Evolutionary conservation across 2,113 vertebrate species (phyloP).

Genomic region (Terrapene triunguis): DNA sequence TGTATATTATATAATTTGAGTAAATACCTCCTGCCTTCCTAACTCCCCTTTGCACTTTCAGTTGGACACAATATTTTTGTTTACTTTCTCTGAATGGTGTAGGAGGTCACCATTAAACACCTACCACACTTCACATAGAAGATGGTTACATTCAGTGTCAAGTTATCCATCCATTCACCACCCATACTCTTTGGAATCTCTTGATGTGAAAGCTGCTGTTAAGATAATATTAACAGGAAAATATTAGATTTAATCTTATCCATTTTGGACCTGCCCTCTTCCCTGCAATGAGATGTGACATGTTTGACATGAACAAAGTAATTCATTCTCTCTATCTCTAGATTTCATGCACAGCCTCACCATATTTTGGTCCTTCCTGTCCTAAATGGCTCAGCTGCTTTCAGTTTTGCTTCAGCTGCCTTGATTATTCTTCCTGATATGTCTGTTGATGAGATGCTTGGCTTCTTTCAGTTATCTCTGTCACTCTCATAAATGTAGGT

Average conservation of each 20-base stretch:
- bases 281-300: neutral
- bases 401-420: slow-evolving; percentile 65
- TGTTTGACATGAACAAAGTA: neutral
- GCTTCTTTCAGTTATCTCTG: slow-evolving; percentile 74
- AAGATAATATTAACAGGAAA: neutral
- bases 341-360: slow-evolving; percentile 60
- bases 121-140: neutral
- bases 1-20: neutral
- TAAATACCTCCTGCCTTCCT: neutral
- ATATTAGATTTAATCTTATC: neutral
- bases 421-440: slow-evolving; percentile 70
- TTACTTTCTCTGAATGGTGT: neutral
- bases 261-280: neutral
- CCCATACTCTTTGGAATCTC: neutral
- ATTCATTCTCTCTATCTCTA: slow-evolving; percentile 33
- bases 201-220: neutral
- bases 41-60: neutral
- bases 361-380: slow-evolving; percentile 62
- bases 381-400: slow-evolving; percentile 55
- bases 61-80: neutral
- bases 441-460: slow-evolving; percentile 69
- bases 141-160: neutral
- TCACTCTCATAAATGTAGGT: slow-evolving; percentile 58
- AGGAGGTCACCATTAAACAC: neutral
- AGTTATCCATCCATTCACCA: neutral